Evolutionary conservation across 2,888 invertebrate species (phyloP), one percentile per base, ranked within the genome.

Genomic region (Yponomeuta malinellus): DNA sequence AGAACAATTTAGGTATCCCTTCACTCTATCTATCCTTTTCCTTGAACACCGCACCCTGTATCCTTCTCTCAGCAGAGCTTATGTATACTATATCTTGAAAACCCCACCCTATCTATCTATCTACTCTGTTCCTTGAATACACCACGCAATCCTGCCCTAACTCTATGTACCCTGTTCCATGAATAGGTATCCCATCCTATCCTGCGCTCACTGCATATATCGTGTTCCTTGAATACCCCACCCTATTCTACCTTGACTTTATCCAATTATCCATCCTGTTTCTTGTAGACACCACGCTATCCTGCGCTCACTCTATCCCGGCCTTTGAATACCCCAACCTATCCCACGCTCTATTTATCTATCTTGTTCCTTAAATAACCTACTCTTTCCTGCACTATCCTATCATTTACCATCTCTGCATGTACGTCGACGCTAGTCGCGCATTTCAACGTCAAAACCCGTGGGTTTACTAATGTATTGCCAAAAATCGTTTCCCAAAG

Each of bases 1-100:
- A 73, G 90, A 90, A 70, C 52, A 59, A 15, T 15, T 64, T 64
- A 64, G 64, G 64, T 64, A 64, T n/a, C 31, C 64, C 23, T 15
- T 23, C n/a, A 64, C 29, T 23, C 64, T 64, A 64, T 9, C 63
- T 2, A 2, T n/a, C 64, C 31, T 8, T 1, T 23, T 29, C 23
- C 8, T 64, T 2, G 23, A n/a, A n/a, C 23, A 8, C 10, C 29
- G 2, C 9, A 63, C 10, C 52, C 52, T 63, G 1, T 23, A 63
- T 9, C n/a, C 63, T 63, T 1, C 29, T 8, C 9, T 63, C 23
- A 23, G 23, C 23, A 23, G 23, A 29, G 2, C 63, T n/a, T 63
- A 63, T n/a, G 33, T 33, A 33, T 33, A 2, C 33, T 33, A 4
- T 33, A 3, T 33, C 33, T 59, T n/a, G 3, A 33, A 33, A 33